phyloP scores from a whole-genome alignment of 1,140 invertebrate species.

The Chrysomallon squamiferum region DNA sequence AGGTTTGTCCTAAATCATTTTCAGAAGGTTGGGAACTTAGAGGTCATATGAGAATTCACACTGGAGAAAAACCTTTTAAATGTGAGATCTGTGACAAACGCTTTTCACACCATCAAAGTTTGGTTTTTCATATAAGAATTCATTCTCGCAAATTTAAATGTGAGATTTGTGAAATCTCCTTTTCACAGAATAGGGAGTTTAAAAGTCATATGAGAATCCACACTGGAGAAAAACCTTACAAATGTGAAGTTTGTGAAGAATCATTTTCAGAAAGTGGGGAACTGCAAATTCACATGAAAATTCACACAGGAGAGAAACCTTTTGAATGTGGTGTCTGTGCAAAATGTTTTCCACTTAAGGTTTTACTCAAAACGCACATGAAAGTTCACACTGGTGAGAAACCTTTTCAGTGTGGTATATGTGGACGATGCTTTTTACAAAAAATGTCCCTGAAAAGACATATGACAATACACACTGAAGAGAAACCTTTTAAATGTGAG shows the following conservation, averaged over 20 bases:
- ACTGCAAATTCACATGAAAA: conserved; percentile 2
- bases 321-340: conserved; percentile 9
- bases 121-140: conserved; percentile 3
- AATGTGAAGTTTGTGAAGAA: conserved; percentile 6
- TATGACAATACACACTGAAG: neutral
- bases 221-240: conserved; percentile 5
- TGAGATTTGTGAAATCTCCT: too few species aligned
- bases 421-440: too few species aligned
- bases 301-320: conserved; percentile 10
- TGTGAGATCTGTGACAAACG: conserved; percentile 9
- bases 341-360: conserved; percentile 5
- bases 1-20: conserved; percentile 1
- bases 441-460: neutral
- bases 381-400: conserved; percentile 69
- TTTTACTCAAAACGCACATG: conserved; percentile 81
- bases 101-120: conserved; percentile 1
- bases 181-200: too few species aligned
- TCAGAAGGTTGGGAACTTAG: neutral
- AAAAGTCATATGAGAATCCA: too few species aligned
- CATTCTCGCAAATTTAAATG: neutral
- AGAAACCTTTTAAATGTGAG: too few species aligned
- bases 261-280: neutral
- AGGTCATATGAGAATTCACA: conserved; percentile 4
- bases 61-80: conserved; percentile 3
- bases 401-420: too few species aligned